Evolutionary conservation across 2,113 vertebrate genomes (phyloP).

Genomic region (Dasyurus viverrinus): DNA sequence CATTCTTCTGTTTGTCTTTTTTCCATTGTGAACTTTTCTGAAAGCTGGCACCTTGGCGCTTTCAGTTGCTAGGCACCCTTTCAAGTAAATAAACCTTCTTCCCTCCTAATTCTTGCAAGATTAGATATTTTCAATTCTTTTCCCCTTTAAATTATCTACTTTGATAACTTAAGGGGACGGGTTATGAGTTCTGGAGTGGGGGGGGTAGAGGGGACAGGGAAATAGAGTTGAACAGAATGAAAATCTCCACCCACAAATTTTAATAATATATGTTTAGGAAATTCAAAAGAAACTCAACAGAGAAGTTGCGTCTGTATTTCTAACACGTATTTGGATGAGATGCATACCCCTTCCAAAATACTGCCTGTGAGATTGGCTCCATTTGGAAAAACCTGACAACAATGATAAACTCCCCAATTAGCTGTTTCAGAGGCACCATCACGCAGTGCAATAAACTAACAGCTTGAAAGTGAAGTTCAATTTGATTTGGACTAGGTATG

Average conservation of each 20-base stretch:
- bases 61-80: conserved; percentile 24
- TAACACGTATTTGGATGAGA: conserved; percentile 9
- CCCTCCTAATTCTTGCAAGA: conserved; percentile 31
- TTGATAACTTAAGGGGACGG: conserved; percentile 11
- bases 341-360: background rate
- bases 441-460: background rate
- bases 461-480: conserved; percentile 21
- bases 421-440: background rate
- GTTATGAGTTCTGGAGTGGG: background rate
- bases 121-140: conserved; percentile 39
- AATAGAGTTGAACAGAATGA: background rate
- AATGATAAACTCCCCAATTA: conserved; percentile 18
- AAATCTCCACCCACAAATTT: background rate
- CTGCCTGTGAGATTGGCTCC: conserved; percentile 5
- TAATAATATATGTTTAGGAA: background rate
- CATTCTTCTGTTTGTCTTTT: background rate
- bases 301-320: background rate
- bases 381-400: conserved; percentile 7
- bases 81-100: conserved; percentile 46
- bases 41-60: conserved; percentile 32
- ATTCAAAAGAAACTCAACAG: background rate
- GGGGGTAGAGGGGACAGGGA: background rate
- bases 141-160: conserved; percentile 16
- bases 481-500: conserved; percentile 4
- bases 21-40: background rate